phyloP scores from a whole-genome alignment of 2,113 vertebrate genomes.

The Malurus cyaneus region DNA sequence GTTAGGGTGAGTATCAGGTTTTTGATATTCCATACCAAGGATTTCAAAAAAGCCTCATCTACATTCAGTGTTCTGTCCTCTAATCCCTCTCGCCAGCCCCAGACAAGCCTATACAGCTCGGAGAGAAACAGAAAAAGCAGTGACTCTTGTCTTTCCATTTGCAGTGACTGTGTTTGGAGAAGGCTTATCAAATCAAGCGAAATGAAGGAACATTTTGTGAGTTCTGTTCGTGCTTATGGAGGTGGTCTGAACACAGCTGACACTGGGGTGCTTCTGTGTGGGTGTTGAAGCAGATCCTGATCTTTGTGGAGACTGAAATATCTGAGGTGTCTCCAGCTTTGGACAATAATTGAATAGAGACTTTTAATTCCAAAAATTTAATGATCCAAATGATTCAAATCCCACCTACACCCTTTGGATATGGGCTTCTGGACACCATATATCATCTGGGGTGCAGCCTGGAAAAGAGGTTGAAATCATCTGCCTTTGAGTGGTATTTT shows the following conservation, averaged over 20 bases:
- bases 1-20: too few relatives aligned
- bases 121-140: neutral
- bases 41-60: neutral
- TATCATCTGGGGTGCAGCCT: neutral
- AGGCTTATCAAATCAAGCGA: neutral
- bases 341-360: neutral
- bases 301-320: neutral
- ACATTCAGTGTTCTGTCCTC: neutral
- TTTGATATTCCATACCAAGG: neutral
- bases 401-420: neutral
- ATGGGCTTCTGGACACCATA: neutral
- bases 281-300: neutral
- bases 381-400: rapidly evolving
- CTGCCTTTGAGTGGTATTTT: neutral
- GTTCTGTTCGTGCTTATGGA: neutral
- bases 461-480: neutral
- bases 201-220: neutral
- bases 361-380: neutral
- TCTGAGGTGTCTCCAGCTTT: neutral
- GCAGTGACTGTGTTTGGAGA: neutral
- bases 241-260: neutral
- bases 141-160: neutral
- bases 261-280: neutral
- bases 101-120: neutral
- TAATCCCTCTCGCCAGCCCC: neutral